Percentiles rank a stretch among this genome's conserved stretches.
phyloP scores from a whole-genome alignment of 2,888 invertebrate genomes.

The Leucophora obtusa region DNA sequence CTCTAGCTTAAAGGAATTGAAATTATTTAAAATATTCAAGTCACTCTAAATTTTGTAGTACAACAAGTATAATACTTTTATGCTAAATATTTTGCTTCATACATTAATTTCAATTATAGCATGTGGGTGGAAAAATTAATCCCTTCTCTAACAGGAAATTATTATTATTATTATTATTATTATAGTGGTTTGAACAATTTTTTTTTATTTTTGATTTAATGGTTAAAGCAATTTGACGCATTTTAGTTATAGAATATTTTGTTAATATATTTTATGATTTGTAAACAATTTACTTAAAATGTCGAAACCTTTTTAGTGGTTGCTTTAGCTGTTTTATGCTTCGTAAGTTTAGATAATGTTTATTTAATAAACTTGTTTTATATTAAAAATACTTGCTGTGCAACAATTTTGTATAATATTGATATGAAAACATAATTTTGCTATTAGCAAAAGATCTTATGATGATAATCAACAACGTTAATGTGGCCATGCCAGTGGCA shows the following conservation, averaged over 20 bases:
- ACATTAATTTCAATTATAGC: conserved; percentile 51
- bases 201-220: neutral
- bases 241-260: neutral
- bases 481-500: too few species aligned
- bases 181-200: conserved; percentile 30
- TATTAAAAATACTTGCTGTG: conserved; percentile 43
- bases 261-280: conserved; percentile 42
- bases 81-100: conserved; percentile 14
- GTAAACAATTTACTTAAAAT: conserved; percentile 39
- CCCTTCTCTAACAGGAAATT: conserved; percentile 41
- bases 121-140: conserved; percentile 44
- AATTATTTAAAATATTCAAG: too few species aligned
- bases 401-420: neutral
- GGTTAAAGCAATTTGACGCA: neutral
- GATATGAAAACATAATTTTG: conserved; percentile 37
- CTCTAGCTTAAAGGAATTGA: too few species aligned
- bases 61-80: neutral
- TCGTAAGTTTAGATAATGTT: conserved; percentile 21
- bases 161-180: too few species aligned
- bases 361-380: conserved; percentile 42
- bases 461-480: too few species aligned
- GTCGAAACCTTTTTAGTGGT: conserved; percentile 32
- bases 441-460: neutral
- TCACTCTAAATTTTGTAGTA: neutral
- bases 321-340: conserved; percentile 13